Percentiles rank a stretch among this genome's conserved stretches.
phyloP scores from a whole-genome alignment of 1,140 invertebrate species.

The Eumaeus atala region DNA sequence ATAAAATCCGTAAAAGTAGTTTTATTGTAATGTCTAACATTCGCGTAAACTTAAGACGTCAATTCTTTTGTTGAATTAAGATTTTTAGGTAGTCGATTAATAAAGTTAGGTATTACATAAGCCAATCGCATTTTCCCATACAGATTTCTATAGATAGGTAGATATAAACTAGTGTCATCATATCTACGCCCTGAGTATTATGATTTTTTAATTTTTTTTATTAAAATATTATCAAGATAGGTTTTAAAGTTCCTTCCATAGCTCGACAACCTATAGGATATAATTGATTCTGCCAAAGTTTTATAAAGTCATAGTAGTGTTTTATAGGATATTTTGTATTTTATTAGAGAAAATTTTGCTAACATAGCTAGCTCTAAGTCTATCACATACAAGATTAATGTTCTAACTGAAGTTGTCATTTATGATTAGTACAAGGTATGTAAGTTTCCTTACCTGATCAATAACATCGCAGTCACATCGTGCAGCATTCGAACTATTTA shows the following conservation, averaged over 20 bases:
- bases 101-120: too few relatives aligned
- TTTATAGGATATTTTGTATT: too few relatives aligned
- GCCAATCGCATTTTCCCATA: background rate
- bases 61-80: background rate
- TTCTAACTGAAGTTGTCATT: slow-evolving; percentile 26
- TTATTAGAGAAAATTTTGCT: too few relatives aligned
- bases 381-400: slow-evolving; percentile 22
- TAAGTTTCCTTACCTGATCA: slow-evolving; percentile 16
- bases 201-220: background rate
- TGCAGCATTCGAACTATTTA: background rate
- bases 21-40: too few relatives aligned
- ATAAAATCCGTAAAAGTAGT: too few relatives aligned
- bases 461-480: slow-evolving; percentile 13
- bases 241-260: slow-evolving; percentile 2
- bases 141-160: background rate
- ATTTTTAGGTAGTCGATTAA: background rate
- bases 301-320: too few relatives aligned
- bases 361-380: slow-evolving; percentile 20
- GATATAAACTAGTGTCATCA: background rate
- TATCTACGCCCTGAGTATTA: background rate
- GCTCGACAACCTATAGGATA: too few relatives aligned
- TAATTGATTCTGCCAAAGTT: too few relatives aligned
- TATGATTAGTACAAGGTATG: slow-evolving; percentile 23
- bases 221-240: slow-evolving; percentile 6
- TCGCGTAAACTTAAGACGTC: background rate